Evolutionary conservation across 2,888 invertebrate genomes (phyloP), one percentile per base, ranked within the genome.

Genomic region (Tetragnatha montana): DNA sequence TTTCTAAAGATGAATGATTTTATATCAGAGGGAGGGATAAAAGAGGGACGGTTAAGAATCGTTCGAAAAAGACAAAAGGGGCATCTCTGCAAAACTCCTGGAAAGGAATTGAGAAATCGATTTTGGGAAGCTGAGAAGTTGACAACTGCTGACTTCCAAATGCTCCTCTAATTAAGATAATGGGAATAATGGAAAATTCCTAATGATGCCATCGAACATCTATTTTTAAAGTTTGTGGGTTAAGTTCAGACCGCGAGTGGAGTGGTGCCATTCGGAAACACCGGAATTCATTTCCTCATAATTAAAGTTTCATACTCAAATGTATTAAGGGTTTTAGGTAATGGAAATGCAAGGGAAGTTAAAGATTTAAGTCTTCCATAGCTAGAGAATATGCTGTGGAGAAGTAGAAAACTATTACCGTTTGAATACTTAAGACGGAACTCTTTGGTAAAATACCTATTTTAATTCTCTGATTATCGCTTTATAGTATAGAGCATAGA

Each of bases 91-190:
- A 81, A 35, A 85, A 70, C 68, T 68, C 47, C 78, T 70, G 49
- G 51, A 85, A 85, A 69, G 85, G 85, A 78, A 84, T 76, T 70
- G 19, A 85, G 35, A 21, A 69, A 85, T 85, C 85, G 85, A 85
- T 85, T 22, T 69, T 3, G 47, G 49, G 51, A 21, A 69, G 75
- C 21, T 85, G 70, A 78, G 85, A 85, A 78, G 50, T 50, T 81
- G 87, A 87, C 87, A 86, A 80, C 60, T 73, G 74, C 74, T 35
- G 70, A 47, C 68, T 81, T 50, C 21, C 47, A 68, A 68, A 71
- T 50, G 73, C 68, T n/a, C 35, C 81, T 87, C 81, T 87, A 80
- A 87, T 87, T 87, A 87, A 81, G 87, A 87, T 68, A 87, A 87
- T 87, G 50, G 79, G 71, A 73, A 86, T 6, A 60, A 60, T 60